These are phyloP conservation scores for Lordiphosa collinella DNA, from an alignment of 1,140 invertebrate species.

Conservation along the genomic window DNA sequence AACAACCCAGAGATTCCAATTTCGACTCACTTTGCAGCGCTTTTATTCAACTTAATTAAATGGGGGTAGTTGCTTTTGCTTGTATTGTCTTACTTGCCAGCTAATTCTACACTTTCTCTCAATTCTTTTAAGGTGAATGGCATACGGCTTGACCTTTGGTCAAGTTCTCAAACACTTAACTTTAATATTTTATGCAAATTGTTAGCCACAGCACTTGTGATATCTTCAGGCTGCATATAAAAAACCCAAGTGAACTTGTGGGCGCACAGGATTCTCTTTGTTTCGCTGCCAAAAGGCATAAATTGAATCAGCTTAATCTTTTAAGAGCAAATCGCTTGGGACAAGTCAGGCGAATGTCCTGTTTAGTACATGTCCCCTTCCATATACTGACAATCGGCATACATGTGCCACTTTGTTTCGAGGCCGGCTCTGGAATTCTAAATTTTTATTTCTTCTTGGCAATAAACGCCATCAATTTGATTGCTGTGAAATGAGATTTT, in stretches of 20 bases:
- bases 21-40: no score
- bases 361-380: slow-evolving; percentile 32
- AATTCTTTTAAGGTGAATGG: no score
- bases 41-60: no score
- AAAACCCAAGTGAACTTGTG: background rate
- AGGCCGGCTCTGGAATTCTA: no score
- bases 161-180: no score
- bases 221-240: no score
- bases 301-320: slow-evolving; percentile 39
- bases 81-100: no score
- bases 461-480: slow-evolving; percentile 22
- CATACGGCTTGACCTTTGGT: no score
- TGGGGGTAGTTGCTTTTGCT: no score
- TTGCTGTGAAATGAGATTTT: slow-evolving; percentile 3
- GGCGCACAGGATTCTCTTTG: background rate
- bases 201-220: background rate
- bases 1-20: no score
- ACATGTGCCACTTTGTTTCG: slow-evolving; percentile 17
- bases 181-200: background rate
- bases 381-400: slow-evolving; percentile 6
- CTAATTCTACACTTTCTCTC: no score
- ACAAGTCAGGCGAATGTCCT: slow-evolving; percentile 52
- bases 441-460: background rate
- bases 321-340: slow-evolving; percentile 33
- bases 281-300: slow-evolving; percentile 25